Percentiles rank a stretch among this genome's conserved stretches.
phyloP scores from a whole-genome alignment of 2,113 vertebrate species.

The Paradoxurus hermaphroditus region DNA sequence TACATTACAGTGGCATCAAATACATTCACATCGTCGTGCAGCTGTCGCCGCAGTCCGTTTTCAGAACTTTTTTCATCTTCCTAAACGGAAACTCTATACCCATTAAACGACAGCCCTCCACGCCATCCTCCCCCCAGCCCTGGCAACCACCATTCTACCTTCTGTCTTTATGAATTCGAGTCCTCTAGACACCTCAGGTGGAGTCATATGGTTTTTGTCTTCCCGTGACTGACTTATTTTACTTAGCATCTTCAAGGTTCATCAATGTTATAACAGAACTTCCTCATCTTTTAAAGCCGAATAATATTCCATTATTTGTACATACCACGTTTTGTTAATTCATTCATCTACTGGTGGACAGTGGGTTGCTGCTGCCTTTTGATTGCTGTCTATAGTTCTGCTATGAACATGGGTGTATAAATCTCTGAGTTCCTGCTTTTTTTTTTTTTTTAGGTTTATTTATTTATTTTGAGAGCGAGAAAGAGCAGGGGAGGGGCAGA shows the following conservation, averaged over 20 bases:
- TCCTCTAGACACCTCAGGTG: not conserved
- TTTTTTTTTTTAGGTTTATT: no score
- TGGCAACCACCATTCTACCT: not conserved
- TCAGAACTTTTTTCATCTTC: not conserved
- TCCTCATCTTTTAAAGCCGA: not conserved
- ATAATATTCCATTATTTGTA: no score
- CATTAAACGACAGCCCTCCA: accelerated
- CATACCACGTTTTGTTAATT: not conserved
- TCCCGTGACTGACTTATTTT: not conserved
- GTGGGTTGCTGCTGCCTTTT: not conserved
- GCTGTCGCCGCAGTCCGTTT: not conserved
- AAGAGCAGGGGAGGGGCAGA: no score
- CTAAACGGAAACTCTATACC: not conserved
- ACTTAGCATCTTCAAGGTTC: not conserved
- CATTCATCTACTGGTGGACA: no score
- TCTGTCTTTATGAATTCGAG: not conserved
- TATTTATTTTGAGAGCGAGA: no score
- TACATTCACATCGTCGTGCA: no score
- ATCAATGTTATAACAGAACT: not conserved
- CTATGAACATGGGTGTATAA: not conserved
- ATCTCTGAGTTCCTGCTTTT: not conserved
- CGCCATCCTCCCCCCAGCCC: accelerated
- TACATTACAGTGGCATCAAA: not conserved
- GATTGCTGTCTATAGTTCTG: not conserved
- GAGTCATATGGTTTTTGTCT: no score